Percentiles rank a stretch among this genome's conserved stretches.
Conservation (phyloP, 2,113 vertebrate species). For the Cranoglanis bouderius region DNA sequence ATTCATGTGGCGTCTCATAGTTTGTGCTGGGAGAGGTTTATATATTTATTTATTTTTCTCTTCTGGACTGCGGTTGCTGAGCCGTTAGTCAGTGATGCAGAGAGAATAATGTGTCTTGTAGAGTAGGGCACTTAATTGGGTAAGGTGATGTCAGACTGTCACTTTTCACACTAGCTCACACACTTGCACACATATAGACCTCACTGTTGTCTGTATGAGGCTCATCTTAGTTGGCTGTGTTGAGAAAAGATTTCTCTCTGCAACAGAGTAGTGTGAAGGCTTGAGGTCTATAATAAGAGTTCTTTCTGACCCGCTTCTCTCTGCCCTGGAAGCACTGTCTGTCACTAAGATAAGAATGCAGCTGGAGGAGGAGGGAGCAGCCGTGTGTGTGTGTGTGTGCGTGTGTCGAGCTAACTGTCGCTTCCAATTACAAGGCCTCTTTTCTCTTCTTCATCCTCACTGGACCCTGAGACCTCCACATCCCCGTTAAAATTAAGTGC, state of each 20-base stretch:
- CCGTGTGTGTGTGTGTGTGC: conserved; percentile 27
- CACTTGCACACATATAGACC: background rate
- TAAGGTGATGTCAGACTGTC: conserved; percentile 21
- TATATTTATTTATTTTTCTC: background rate
- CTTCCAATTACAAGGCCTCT: conserved; percentile 35
- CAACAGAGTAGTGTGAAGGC: conserved; percentile 32
- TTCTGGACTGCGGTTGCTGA: background rate
- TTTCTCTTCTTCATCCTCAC: conserved; percentile 1
- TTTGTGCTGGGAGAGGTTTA: conserved; percentile 6
- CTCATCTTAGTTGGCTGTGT: background rate
- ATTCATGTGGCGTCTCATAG: conserved; percentile 49
- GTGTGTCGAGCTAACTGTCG: conserved; percentile 32
- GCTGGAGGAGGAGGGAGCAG: conserved; percentile 54
- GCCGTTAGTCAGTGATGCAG: background rate
- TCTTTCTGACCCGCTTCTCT: conserved; percentile 50
- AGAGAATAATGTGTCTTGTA: conserved; percentile 13
- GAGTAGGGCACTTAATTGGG: background rate
- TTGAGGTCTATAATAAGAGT: conserved; percentile 54
- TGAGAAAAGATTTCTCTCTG: conserved; percentile 22
- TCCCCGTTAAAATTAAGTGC: background rate
- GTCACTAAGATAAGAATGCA: conserved; percentile 55
- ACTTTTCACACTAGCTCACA: conserved; percentile 35
- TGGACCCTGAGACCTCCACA: background rate
- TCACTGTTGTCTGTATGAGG: background rate
- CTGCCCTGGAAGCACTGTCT: conserved; percentile 56